Evolutionary conservation across 1,140 invertebrate species (phyloP).

Genomic region (Camponotus floridanus): DNA sequence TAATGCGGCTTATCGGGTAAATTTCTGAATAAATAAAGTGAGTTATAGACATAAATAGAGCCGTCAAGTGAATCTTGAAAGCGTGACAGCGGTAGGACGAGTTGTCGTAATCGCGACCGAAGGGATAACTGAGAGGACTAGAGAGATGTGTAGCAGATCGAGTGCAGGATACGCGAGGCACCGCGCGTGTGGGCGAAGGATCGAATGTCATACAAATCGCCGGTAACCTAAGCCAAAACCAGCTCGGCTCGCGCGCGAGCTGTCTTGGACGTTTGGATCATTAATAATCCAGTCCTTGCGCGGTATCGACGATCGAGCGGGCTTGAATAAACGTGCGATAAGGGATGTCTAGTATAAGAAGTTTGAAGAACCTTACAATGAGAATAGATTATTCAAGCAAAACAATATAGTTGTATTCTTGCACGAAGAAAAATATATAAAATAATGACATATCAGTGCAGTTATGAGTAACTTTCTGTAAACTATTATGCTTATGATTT

Average conservation of each 20-base stretch:
- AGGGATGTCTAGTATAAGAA: constrained; percentile 55
- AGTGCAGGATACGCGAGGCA: constrained; percentile 53
- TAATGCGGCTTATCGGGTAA: constrained; percentile 47
- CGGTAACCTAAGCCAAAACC: constrained; percentile 82
- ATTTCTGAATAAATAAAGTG: constrained; percentile 75
- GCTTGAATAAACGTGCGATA: constrained; percentile 71
- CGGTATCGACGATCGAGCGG: constrained; percentile 73
- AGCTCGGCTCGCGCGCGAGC: constrained; percentile 68
- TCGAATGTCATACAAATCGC: constrained; percentile 85
- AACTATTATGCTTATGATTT: background rate
- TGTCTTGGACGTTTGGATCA: constrained; percentile 63
- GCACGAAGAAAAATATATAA: background rate
- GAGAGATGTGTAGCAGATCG: constrained; percentile 16
- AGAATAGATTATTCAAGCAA: constrained; percentile 3
- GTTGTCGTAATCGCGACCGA: constrained; percentile 55
- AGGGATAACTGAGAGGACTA: constrained; percentile 42
- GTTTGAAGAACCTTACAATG: constrained; percentile 16
- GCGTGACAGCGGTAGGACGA: constrained; percentile 51
- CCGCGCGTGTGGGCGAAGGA: constrained; percentile 79
- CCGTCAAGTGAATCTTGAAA: constrained; percentile 73
- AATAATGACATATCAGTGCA: background rate
- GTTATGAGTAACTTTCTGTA: background rate
- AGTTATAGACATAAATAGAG: constrained; percentile 82
- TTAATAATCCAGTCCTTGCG: constrained; percentile 77
- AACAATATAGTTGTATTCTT: background rate